Percentiles rank a stretch among this genome's conserved stretches.
Conservation (phyloP, 2,888 invertebrate genomes). For the Drosophila heteroneura region DNA sequence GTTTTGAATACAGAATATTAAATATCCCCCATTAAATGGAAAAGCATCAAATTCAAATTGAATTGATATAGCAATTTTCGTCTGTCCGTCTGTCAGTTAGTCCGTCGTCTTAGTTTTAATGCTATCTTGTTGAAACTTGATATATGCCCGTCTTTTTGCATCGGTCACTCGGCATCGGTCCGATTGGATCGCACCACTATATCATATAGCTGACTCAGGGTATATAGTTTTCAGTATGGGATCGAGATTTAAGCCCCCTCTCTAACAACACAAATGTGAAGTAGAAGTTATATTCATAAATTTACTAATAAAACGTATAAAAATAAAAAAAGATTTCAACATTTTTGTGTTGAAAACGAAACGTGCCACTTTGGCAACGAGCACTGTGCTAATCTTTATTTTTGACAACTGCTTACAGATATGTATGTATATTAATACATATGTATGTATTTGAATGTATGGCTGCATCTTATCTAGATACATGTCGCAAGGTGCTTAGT, state of each 20-base stretch:
- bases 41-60: background rate
- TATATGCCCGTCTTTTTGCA: background rate
- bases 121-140: background rate
- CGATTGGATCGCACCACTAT: background rate
- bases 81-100: background rate
- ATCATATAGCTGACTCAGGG: background rate
- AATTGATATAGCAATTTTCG: background rate
- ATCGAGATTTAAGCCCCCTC: background rate
- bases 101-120: no score
- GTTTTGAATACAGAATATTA: background rate
- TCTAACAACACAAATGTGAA: background rate
- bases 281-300: background rate
- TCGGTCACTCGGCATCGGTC: background rate
- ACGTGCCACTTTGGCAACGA: background rate
- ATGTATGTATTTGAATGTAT: background rate
- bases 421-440: no score
- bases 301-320: background rate
- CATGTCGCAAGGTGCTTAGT: constrained; percentile 3
- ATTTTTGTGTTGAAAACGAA: background rate
- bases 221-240: background rate
- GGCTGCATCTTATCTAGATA: background rate
- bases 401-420: background rate
- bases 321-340: background rate
- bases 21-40: background rate
- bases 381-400: constrained; percentile 1